These are phyloP conservation scores for Philopedon plagiatum DNA, from an alignment of 2,888 invertebrate genomes.

Conservation along the genomic window DNA sequence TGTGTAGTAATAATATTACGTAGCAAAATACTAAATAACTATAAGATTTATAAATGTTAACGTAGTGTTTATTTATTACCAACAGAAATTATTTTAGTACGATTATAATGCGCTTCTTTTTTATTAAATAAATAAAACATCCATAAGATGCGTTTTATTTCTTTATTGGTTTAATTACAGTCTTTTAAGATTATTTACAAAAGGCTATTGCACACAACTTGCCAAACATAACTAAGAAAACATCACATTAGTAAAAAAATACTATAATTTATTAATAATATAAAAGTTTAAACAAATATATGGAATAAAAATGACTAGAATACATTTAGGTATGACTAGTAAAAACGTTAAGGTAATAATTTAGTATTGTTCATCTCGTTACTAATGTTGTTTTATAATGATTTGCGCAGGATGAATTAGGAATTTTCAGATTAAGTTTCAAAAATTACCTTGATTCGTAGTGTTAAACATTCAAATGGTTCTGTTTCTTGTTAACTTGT, in stretches of 20 bases:
- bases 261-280: neutral
- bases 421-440: too few relatives aligned
- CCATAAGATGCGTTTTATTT: conserved; percentile 1
- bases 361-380: too few relatives aligned
- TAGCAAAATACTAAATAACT: conserved; percentile 7
- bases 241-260: conserved; percentile 1
- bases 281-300: neutral
- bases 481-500: too few relatives aligned
- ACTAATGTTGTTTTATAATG: too few relatives aligned
- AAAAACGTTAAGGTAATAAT: too few relatives aligned
- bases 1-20: conserved; percentile 20
- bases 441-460: too few relatives aligned
- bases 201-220: conserved; percentile 25
- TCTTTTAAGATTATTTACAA: conserved; percentile 24
- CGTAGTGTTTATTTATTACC: conserved; percentile 31
- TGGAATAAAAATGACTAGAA: neutral
- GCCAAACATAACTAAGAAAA: conserved; percentile 20
- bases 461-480: too few relatives aligned
- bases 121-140: conserved; percentile 33
- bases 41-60: conserved; percentile 8
- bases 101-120: conserved; percentile 30
- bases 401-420: too few relatives aligned
- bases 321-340: too few relatives aligned
- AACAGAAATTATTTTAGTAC: conserved; percentile 40
- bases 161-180: conserved; percentile 13